Percentiles rank a stretch among this genome's conserved stretches.
Evolutionary conservation across 2,888 invertebrate genomes (phyloP).

Genomic region (Lasioglossum leucozonium): DNA sequence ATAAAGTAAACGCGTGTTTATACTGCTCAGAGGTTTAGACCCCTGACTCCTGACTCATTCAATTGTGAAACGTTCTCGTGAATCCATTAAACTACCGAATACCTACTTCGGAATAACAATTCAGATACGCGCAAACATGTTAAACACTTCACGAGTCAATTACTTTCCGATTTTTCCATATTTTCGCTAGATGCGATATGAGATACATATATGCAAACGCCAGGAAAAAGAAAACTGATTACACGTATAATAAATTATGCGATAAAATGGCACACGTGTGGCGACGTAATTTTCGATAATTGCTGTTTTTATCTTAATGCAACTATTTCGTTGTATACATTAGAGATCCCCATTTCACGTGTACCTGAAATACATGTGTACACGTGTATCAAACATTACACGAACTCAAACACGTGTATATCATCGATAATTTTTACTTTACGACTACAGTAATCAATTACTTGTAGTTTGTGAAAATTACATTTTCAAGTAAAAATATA

Average conservation of each 20-base stretch:
- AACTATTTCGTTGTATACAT: too few relatives aligned
- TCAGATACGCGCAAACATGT: not conserved
- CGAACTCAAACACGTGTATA: too few relatives aligned
- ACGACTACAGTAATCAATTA: too few relatives aligned
- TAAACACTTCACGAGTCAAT: not conserved
- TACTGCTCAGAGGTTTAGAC: not conserved
- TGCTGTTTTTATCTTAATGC: not conserved
- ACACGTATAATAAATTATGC: not conserved
- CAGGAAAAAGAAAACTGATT: not conserved
- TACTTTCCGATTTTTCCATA: not conserved
- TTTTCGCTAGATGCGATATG: not conserved
- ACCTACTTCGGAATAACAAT: not conserved
- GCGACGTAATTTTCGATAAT: not conserved
- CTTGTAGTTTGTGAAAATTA: too few relatives aligned
- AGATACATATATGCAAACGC: not conserved
- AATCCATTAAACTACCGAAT: not conserved
- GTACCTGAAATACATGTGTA: too few relatives aligned
- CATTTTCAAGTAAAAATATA: too few relatives aligned
- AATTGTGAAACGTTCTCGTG: not conserved
- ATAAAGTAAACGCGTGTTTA: not conserved
- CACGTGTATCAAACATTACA: too few relatives aligned
- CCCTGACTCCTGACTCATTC: not conserved
- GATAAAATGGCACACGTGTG: not conserved
- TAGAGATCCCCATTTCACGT: too few relatives aligned
- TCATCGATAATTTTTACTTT: too few relatives aligned